phyloP scores from a whole-genome alignment of 2,797 vertebrate species.

The Peromyscus melanophrys region DNA sequence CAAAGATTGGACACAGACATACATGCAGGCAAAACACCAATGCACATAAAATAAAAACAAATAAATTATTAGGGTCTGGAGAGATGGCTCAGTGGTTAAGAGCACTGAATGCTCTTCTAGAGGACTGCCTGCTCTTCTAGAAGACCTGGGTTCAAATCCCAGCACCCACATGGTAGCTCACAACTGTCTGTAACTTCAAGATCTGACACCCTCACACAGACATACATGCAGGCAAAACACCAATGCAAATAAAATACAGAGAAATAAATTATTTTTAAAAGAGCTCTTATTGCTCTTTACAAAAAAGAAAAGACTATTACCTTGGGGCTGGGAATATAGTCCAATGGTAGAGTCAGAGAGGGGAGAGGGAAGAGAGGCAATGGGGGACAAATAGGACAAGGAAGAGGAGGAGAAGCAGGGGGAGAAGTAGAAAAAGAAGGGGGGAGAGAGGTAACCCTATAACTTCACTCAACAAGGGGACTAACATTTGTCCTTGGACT shows the following conservation, averaged over 20 bases:
- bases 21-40: neutral
- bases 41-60: neutral
- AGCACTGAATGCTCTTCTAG: neutral
- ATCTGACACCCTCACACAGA: neutral
- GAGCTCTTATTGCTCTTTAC: neutral
- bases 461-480: neutral
- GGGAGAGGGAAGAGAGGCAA: neutral
- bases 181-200: neutral
- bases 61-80: neutral
- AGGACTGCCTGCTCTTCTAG: neutral
- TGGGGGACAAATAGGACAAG: neutral
- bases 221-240: neutral
- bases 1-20: neutral
- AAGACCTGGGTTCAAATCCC: neutral
- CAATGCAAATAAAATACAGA: neutral
- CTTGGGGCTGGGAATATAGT: neutral
- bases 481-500: neutral
- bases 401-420: neutral
- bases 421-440: no score
- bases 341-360: neutral
- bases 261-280: neutral
- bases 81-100: neutral
- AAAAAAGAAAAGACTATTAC: neutral
- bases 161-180: neutral
- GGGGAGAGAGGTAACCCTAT: neutral